Evolutionary conservation across 2,888 invertebrate species (phyloP).

Genomic region (Troides oblongomaculatus): DNA sequence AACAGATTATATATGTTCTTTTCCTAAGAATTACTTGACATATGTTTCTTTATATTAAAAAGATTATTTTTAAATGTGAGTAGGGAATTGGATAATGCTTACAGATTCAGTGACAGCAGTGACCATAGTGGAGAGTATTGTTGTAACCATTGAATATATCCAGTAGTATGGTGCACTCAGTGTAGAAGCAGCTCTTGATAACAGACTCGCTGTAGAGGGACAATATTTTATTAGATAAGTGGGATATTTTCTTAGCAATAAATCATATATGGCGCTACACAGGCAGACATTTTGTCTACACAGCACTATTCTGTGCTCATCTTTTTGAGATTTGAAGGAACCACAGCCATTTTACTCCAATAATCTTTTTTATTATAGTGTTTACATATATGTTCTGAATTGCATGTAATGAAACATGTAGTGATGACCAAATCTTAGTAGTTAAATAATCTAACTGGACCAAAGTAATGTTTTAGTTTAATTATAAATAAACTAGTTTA

Average conservation of each 20-base stretch:
- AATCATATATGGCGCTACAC: neutral
- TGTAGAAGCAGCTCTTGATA: constrained; percentile 47
- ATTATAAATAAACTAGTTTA: too few species aligned
- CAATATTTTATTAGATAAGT: neutral
- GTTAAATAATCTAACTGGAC: too few species aligned
- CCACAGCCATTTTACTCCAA: too few species aligned
- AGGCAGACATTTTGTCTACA: too few species aligned
- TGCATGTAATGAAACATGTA: too few species aligned
- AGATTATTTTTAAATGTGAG: neutral
- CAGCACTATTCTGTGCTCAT: too few species aligned
- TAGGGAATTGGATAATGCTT: constrained; percentile 33
- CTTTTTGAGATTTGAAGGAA: too few species aligned
- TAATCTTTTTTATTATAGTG: too few species aligned
- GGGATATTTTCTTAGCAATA: neutral
- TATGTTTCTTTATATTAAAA: neutral
- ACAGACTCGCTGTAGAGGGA: constrained; percentile 49
- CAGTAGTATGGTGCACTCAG: constrained; percentile 62
- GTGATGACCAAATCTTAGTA: too few species aligned
- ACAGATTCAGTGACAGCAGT: constrained; percentile 72
- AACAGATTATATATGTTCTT: too few species aligned
- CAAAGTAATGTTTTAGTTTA: too few species aligned
- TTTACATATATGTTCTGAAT: too few species aligned
- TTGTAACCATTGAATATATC: constrained; percentile 59
- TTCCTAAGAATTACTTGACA: neutral
- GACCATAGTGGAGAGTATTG: constrained; percentile 60